Conservation (phyloP, 1,140 invertebrate species). For the Lepidurus arcticus region DNA sequence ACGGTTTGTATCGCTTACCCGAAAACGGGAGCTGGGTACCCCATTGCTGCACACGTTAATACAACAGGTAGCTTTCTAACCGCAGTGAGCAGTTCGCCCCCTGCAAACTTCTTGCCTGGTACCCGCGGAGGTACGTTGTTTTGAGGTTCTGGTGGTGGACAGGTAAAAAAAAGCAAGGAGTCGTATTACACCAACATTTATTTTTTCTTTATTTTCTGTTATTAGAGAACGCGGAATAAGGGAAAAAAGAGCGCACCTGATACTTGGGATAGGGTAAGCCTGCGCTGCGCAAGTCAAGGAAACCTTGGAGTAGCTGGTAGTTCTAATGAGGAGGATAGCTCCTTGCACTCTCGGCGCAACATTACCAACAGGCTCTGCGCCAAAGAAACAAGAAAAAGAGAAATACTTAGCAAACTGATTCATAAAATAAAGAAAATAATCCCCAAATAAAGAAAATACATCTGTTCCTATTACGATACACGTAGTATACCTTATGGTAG, state of each 20-base stretch:
- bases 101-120: conserved; percentile 29
- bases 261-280: conserved; percentile 38
- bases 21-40: conserved; percentile 36
- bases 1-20: conserved; percentile 31
- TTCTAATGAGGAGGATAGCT: neutral
- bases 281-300: conserved; percentile 38
- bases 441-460: neutral
- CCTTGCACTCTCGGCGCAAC: conserved; percentile 30
- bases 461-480: neutral
- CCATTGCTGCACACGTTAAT: conserved; percentile 37
- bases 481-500: conserved; percentile 41
- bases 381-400: neutral
- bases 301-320: conserved; percentile 23
- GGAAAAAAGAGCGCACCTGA: conserved; percentile 36
- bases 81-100: conserved; percentile 23
- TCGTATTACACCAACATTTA: neutral
- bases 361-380: conserved; percentile 34
- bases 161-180: conserved; percentile 7
- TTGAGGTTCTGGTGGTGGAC: conserved; percentile 47
- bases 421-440: neutral
- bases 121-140: conserved; percentile 49
- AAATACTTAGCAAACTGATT: neutral
- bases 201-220: neutral
- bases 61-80: conserved; percentile 17
- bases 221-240: neutral